Evolutionary conservation across 2,113 vertebrate species (phyloP).

Genomic region (Propithecus coquereli): DNA sequence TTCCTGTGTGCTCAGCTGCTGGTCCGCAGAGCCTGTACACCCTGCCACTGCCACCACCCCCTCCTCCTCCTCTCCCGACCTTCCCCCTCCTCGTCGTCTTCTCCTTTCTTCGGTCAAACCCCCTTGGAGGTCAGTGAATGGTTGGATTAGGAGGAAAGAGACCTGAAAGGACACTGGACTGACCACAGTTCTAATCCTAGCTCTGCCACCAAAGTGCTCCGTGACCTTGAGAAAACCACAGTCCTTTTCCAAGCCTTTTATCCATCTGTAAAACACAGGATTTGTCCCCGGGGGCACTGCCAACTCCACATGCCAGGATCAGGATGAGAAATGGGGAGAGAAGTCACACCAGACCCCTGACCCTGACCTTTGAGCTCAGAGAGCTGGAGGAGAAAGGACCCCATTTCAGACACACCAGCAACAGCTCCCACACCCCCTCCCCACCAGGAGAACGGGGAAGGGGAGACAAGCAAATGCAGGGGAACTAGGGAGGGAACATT

Average conservation of each 20-base stretch:
- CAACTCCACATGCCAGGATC: neutral
- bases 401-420: neutral
- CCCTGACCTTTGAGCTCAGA: neutral
- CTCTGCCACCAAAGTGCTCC: neutral
- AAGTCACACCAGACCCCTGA: neutral
- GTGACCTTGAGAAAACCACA: neutral
- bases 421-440: neutral
- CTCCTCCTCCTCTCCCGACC: neutral
- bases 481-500: neutral
- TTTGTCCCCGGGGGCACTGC: neutral
- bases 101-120: neutral
- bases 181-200: neutral
- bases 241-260: neutral
- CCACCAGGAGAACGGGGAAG: neutral
- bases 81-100: neutral
- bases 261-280: neutral
- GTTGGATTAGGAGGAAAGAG: neutral
- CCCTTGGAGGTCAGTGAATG: neutral
- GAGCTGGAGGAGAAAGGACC: neutral
- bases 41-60: neutral
- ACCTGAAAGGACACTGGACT: neutral
- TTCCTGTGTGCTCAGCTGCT: neutral
- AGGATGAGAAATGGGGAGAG: neutral
- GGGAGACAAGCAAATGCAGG: neutral
- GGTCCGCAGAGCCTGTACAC: neutral